A percentile compares a stretch with the other conserved stretches of the same genome.
Evolutionary conservation across 2,797 vertebrate species (phyloP).

Genomic region (Paratrypauchen microcephalus): DNA sequence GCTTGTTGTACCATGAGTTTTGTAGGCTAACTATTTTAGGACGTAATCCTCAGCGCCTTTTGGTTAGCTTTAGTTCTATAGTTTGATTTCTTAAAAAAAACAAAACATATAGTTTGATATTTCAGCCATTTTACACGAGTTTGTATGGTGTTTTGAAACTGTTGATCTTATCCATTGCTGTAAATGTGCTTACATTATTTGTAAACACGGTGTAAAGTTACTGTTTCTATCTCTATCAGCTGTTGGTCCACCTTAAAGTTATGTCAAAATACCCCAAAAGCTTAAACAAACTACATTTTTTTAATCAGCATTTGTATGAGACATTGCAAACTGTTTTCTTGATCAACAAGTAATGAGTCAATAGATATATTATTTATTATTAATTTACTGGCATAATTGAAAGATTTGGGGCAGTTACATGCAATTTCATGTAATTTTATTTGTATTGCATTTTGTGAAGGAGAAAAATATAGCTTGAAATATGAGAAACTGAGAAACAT

Average conservation of each 20-base stretch:
- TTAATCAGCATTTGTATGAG: neutral
- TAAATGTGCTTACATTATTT: neutral
- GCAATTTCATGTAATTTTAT: too few species aligned
- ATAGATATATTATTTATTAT: too few species aligned
- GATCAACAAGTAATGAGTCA: neutral
- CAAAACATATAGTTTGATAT: neutral
- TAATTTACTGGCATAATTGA: too few species aligned
- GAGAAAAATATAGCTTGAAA: too few species aligned
- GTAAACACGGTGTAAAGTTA: neutral
- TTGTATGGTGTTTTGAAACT: neutral
- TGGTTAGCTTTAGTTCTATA: neutral
- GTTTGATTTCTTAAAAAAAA: neutral
- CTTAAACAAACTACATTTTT: neutral
- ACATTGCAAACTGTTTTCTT: neutral
- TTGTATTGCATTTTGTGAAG: too few species aligned
- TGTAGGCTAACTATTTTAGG: neutral
- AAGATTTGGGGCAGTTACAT: too few species aligned
- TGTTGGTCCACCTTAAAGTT: neutral
- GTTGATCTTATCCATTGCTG: neutral
- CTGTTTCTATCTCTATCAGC: neutral
- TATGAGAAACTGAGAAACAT: too few species aligned
- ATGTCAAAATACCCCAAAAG: neutral
- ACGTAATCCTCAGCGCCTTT: slow-evolving; percentile 2
- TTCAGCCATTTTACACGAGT: neutral
- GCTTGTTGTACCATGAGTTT: neutral